Evolutionary conservation across 2,797 vertebrate genomes (phyloP).

Genomic region (Pipistrellus nathusii): DNA sequence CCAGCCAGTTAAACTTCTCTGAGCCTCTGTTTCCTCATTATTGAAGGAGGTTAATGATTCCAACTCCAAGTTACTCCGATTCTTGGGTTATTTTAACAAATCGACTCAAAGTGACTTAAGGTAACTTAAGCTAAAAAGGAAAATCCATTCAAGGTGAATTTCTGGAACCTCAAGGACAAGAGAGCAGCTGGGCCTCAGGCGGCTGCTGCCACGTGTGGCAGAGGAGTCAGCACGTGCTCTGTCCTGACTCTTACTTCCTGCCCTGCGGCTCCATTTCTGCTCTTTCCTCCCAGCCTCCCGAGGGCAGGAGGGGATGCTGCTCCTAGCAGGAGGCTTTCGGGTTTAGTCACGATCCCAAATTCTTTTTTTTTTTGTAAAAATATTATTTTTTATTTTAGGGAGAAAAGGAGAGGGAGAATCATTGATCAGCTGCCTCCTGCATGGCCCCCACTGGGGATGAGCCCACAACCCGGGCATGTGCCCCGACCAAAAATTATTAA

Average conservation of each 20-base stretch:
- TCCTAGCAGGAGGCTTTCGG: not conserved
- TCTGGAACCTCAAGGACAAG: not conserved
- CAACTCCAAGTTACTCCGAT: not conserved
- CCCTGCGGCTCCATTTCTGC: not conserved
- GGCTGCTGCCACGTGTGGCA: not conserved
- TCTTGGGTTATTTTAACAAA: not conserved
- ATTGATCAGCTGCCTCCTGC: too few species aligned
- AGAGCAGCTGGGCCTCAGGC: not conserved
- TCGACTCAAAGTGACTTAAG: too few species aligned
- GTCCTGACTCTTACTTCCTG: not conserved
- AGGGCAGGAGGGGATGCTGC: not conserved
- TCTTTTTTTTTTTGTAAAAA: too few species aligned
- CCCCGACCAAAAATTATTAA: too few species aligned
- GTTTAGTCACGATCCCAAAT: too few species aligned
- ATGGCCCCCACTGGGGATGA: too few species aligned
- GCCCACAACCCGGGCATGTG: too few species aligned
- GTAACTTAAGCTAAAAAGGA: not conserved
- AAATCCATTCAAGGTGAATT: not conserved
- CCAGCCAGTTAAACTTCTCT: not conserved
- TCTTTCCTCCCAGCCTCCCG: not conserved
- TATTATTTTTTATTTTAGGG: too few species aligned
- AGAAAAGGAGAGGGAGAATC: too few species aligned
- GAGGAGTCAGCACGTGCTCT: too few species aligned
- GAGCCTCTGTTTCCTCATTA: not conserved
- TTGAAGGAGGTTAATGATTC: not conserved